Evolutionary conservation across 1,140 invertebrate species (phyloP), one percentile per base, ranked within the genome.

Genomic region (Cyclargus thomasi): DNA sequence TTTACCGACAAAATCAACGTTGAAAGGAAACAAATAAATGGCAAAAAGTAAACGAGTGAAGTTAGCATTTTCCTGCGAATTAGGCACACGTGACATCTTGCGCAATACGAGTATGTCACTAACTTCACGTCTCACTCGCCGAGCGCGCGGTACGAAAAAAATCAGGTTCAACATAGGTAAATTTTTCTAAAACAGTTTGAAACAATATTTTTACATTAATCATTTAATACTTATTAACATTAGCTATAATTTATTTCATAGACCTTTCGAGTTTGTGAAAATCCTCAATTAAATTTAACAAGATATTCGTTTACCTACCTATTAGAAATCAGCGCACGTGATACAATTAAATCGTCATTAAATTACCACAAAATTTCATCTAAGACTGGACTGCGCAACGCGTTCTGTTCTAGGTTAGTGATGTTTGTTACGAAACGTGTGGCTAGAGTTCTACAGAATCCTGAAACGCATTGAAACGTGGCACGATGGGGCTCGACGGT

Each of bases 141-240:
- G 55, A n/a, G n/a, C 55, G 18, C 20, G 18, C 10, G 35, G 36
- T 18, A 29, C 23, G 53, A 86, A 88, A 84, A 69, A 82, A 89
- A 89, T 80, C 72, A 81, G 78, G 74, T 82, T 83, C 76, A 90
- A 90, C 87, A 80, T 83, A 90, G 86, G 86, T 90, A 90, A 86
- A 90, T 88, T 90, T 88, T 87, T 90, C 87, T 90, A 90, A 90
- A 88, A 90, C 83, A 82, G 77, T 82, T 82, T 85, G 74, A 83
- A 87, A 86, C 79, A 75, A 84, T 86, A 85, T 80, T 85, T 85
- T 81, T 86, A 87, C 79, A 85, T 83, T 83, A 81, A 80, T 81
- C 80, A 83, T 85, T 87, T 86, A 86, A 84, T 84, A 88, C 75
- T 79, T 88, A 88, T 86, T 87, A 90, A 90, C 85, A 86, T 87